Conservation (phyloP, 1,140 invertebrate species). For the Drosophila cardini region DNA sequence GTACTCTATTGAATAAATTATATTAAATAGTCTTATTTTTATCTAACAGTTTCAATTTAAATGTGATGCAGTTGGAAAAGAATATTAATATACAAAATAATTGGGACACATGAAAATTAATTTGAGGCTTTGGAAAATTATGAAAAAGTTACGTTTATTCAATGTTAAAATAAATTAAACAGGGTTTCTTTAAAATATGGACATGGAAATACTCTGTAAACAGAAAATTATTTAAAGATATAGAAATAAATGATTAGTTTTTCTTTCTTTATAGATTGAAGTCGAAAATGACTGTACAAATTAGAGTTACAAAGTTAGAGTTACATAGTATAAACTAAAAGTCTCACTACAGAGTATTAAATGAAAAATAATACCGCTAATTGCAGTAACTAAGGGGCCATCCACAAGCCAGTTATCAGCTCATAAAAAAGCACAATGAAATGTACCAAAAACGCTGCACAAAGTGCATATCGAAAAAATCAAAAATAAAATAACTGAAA, state of each 20-base stretch:
- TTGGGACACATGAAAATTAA: slow-evolving; percentile 66
- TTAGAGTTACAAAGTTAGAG: too few relatives aligned
- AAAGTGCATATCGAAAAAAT: slow-evolving; percentile 54
- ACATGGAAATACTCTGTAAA: background rate
- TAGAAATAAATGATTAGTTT: too few relatives aligned
- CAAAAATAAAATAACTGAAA: slow-evolving; percentile 14
- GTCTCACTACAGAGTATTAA: slow-evolving; percentile 3
- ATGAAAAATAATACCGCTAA: slow-evolving; percentile 61
- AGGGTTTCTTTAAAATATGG: background rate
- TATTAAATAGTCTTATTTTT: background rate
- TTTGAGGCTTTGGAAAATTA: slow-evolving; percentile 51
- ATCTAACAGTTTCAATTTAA: slow-evolving; percentile 18
- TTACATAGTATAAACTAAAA: too few relatives aligned
- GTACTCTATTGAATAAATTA: slow-evolving; percentile 19
- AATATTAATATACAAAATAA: slow-evolving; percentile 37
- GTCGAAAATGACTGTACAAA: too few relatives aligned
- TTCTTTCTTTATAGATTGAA: too few relatives aligned
- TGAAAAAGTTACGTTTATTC: slow-evolving; percentile 21
- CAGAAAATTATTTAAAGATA: too few relatives aligned
- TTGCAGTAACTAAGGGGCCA: slow-evolving; percentile 41
- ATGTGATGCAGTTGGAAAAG: background rate
- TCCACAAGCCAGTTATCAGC: slow-evolving; percentile 60
- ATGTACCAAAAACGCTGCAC: slow-evolving; percentile 53
- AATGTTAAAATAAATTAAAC: background rate
- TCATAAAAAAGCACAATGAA: slow-evolving; percentile 42